Base-by-base conservation (phyloP, 2,113 vertebrate genomes). In the Pachypanchax playfairii region DNA sequence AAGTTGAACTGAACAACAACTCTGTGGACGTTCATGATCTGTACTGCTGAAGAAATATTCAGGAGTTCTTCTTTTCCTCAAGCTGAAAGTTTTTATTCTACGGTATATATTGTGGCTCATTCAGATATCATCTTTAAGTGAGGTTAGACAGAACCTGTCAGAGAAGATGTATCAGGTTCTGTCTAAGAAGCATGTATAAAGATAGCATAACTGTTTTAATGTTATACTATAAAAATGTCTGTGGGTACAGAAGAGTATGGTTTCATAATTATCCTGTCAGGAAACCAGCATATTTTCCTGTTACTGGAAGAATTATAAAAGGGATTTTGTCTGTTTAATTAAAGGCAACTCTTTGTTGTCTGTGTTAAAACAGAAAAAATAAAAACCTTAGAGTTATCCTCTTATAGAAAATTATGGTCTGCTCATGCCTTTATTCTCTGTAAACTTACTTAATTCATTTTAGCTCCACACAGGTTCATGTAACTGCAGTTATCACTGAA, bases 311-410 rank as follows among this genome's bases (percentile, higher is more conserved):
- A n/a, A 6, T n/a, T n/a, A n/a, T n/a, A 41, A 5, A 4, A n/a
- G n/a, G 10, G 11, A 12, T 44, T 24, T 11, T 43, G 8, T 13
- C 25, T 22, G 6, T 6, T 28, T 50, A 7, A 55, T 56, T 50
- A 66, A 67, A 64, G 31, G 39, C 39, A 14, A 21, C 15, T 33
- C 14, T 52, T 25, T 48, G 22, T 36, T 46, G 28, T 44, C 31
- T 3, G 3, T 33, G 28, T 46, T 63, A 35, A 55, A 47, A 11
- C 24, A 26, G 22, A 38, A 4, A 13, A 20, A n/a, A n/a, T 18
- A 17, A 33, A 35, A 51, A 38, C 11, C 49, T 35, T 64, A 53
- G 59, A 54, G 24, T 33, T 56, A 9, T 39, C 18, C 2, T 22
- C 31, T 36, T 36, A 26, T 15, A 14, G 9, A 47, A 4, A 54